Evolutionary conservation across 2,888 invertebrate species (phyloP).

Genomic region (Brachycybe producta): DNA sequence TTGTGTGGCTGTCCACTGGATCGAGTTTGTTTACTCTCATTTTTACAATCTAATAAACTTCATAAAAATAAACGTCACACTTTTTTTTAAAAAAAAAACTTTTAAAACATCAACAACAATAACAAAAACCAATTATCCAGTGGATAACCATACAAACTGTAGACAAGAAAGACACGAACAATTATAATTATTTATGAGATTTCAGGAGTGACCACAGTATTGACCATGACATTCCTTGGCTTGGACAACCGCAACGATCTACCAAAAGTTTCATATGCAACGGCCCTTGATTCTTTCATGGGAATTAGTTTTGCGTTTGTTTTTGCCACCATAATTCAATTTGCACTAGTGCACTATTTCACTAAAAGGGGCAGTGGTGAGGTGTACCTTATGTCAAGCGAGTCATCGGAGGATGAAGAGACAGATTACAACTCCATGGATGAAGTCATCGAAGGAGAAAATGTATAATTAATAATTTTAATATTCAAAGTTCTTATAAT

Average conservation of each 20-base stretch:
- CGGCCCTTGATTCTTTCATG: conserved; percentile 73
- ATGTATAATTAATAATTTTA: no score
- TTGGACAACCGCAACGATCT: conserved; percentile 65
- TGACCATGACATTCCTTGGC: conserved; percentile 72
- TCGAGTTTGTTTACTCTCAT: no score
- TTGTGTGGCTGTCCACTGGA: no score
- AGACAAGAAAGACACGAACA: not conserved
- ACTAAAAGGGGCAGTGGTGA: conserved; percentile 73
- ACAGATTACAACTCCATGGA: conserved; percentile 10
- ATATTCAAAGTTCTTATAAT: no score
- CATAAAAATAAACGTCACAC: no score
- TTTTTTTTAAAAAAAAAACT: no score
- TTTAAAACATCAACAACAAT: no score
- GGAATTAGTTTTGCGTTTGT: conserved; percentile 66
- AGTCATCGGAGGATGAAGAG: conserved; percentile 21
- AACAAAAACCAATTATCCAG: no score
- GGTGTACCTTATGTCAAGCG: conserved; percentile 18
- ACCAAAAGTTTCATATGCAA: conserved; percentile 72
- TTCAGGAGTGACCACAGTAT: conserved; percentile 65
- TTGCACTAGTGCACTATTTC: conserved; percentile 71
- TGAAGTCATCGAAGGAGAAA: not conserved
- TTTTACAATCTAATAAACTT: no score
- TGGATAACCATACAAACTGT: no score
- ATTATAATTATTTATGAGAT: not conserved
- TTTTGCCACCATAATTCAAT: conserved; percentile 67